Conservation (phyloP, 2,797 vertebrate genomes). For the Alca torda region DNA sequence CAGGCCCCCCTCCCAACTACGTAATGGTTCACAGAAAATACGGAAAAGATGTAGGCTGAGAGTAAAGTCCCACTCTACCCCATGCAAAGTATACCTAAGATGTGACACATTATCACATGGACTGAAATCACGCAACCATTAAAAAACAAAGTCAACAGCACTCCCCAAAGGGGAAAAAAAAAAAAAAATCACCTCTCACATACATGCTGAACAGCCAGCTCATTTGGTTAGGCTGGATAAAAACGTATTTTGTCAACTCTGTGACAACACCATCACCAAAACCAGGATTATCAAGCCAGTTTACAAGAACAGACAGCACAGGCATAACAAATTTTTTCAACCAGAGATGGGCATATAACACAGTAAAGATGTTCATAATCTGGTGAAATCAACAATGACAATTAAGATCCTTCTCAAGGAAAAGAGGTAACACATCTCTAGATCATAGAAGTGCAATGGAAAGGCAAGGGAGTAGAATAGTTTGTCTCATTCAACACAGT, state of each 20-base stretch:
- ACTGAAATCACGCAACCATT: neutral
- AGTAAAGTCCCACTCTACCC: neutral
- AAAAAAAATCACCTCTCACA: neutral
- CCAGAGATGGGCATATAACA: neutral
- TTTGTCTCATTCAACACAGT: neutral
- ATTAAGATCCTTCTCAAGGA: neutral
- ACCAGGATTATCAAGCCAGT: neutral
- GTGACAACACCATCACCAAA: neutral
- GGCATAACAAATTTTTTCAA: neutral
- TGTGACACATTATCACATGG: neutral
- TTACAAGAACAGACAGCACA: neutral
- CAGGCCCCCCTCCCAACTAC: neutral
- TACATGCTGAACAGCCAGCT: neutral
- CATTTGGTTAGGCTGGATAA: neutral
- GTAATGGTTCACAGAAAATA: neutral
- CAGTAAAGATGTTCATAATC: neutral
- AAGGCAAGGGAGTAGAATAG: neutral
- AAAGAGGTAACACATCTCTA: neutral
- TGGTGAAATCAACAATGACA: neutral
- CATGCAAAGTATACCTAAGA: neutral
- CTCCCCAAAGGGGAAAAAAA: neutral
- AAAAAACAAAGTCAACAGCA: neutral
- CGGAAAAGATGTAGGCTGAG: rapidly evolving
- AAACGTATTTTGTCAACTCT: neutral
- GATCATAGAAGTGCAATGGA: neutral